These are phyloP conservation scores for Spinus olivaceus DNA, from an alignment of 2,797 vertebrate species.

Conservation along the genomic window DNA sequence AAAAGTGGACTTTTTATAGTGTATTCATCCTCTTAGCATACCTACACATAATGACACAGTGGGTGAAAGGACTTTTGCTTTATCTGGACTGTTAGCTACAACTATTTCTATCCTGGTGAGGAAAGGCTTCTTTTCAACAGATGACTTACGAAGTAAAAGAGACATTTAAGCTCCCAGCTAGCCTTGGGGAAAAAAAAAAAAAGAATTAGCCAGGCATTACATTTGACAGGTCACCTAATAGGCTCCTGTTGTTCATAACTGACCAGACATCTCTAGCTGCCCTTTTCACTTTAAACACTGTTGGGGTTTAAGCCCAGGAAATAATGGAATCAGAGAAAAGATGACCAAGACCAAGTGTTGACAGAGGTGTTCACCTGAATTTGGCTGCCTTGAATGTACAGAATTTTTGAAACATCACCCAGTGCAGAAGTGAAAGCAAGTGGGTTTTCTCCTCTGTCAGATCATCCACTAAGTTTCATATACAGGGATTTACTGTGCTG, in stretches of 20 bases:
- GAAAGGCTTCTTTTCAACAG: background rate
- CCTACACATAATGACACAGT: background rate
- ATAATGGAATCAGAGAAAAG: background rate
- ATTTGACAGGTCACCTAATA: background rate
- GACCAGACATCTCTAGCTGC: background rate
- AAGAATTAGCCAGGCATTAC: background rate
- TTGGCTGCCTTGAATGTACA: background rate
- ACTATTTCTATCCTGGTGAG: background rate
- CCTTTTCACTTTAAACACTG: background rate
- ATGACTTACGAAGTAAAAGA: background rate
- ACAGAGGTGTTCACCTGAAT: background rate
- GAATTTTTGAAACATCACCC: background rate
- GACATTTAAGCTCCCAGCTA: background rate
- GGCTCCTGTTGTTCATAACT: background rate
- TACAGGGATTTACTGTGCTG: background rate
- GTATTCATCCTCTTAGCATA: background rate
- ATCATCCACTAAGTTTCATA: background rate
- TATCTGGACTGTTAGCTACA: background rate
- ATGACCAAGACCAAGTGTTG: background rate
- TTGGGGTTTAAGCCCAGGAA: background rate
- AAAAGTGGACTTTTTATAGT: slow-evolving; percentile 4
- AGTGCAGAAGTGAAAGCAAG: background rate
- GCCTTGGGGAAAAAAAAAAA: background rate
- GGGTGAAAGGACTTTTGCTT: background rate
- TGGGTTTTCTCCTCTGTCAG: background rate